These are phyloP conservation scores for Allobates femoralis DNA, from an alignment of 2,797 vertebrate genomes.

Conservation along the genomic window DNA sequence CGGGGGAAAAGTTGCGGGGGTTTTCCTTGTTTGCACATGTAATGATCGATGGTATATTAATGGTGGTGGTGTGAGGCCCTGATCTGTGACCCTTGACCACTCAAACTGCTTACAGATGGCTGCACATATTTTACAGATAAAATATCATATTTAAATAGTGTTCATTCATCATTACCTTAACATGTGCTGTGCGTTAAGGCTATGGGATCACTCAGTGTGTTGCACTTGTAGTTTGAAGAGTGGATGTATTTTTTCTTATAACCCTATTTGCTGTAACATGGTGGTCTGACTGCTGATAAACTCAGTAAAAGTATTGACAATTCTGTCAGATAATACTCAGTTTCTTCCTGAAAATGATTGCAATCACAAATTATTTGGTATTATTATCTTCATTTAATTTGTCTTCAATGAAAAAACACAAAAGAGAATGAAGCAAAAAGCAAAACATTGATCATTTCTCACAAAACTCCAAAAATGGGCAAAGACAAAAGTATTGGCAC, in stretches of 20 bases:
- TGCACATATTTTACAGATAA: conserved; percentile 41
- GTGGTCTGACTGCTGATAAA: background rate
- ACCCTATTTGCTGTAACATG: background rate
- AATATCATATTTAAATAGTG: conserved; percentile 32
- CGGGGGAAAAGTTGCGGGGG: conserved; percentile 20
- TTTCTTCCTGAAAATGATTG: too few species aligned
- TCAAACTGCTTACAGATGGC: conserved; percentile 51
- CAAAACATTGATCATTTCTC: too few species aligned
- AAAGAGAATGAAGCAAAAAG: too few species aligned
- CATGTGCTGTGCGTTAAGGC: conserved; percentile 2
- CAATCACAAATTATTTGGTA: too few species aligned
- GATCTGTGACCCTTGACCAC: conserved; percentile 48
- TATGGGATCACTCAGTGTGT: background rate
- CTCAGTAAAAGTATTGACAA: too few species aligned
- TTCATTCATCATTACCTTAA: conserved; percentile 10
- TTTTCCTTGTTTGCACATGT: background rate
- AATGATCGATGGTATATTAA: conserved; percentile 46
- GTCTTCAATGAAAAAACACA: too few species aligned
- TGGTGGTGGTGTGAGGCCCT: conserved; percentile 32
- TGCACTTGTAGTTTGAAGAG: background rate
- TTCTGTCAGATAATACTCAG: too few species aligned
- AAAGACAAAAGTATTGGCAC: too few species aligned
- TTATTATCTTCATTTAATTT: too few species aligned
- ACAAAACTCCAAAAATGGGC: too few species aligned
- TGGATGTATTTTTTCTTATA: background rate